Evolutionary conservation across 2,888 invertebrate species (phyloP).

Genomic region (Zhengitettix transpicula): DNA sequence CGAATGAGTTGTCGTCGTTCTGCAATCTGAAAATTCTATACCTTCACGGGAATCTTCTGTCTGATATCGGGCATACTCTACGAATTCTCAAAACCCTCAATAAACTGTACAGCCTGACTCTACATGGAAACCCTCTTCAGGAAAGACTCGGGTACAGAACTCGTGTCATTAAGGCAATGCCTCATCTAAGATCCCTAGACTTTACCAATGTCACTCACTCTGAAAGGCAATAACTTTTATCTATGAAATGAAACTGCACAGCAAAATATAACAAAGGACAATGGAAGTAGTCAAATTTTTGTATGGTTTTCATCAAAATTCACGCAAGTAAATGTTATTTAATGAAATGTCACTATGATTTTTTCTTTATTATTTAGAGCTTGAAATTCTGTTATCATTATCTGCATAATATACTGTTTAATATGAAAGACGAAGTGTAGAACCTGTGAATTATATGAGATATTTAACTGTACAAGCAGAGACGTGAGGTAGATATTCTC

Average conservation of each 20-base stretch:
- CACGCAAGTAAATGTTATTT: no score
- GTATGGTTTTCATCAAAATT: no score
- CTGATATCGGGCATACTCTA: constrained; percentile 13
- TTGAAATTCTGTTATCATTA: no score
- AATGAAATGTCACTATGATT: no score
- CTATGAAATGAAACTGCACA: not conserved
- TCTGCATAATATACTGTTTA: no score
- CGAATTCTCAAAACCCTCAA: constrained; percentile 13
- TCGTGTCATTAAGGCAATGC: constrained; percentile 14
- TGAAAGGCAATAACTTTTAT: constrained; percentile 1
- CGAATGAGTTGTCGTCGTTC: constrained; percentile 15
- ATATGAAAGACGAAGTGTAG: no score
- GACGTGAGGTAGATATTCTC: no score
- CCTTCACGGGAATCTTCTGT: constrained; percentile 17
- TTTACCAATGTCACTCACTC: constrained; percentile 17
- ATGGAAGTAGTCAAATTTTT: no score
- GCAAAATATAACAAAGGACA: not conserved
- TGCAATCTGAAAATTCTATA: constrained; percentile 17
- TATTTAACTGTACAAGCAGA: no score
- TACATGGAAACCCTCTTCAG: constrained; percentile 23
- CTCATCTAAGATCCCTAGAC: constrained; percentile 17
- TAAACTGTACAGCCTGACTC: constrained; percentile 17
- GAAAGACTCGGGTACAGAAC: constrained; percentile 16
- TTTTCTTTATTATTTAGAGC: no score
- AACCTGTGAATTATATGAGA: no score